A percentile compares a stretch with the other conserved stretches of the same genome.
Evolutionary conservation across 2,888 invertebrate genomes (phyloP).

Genomic region (Orchestes rusci): DNA sequence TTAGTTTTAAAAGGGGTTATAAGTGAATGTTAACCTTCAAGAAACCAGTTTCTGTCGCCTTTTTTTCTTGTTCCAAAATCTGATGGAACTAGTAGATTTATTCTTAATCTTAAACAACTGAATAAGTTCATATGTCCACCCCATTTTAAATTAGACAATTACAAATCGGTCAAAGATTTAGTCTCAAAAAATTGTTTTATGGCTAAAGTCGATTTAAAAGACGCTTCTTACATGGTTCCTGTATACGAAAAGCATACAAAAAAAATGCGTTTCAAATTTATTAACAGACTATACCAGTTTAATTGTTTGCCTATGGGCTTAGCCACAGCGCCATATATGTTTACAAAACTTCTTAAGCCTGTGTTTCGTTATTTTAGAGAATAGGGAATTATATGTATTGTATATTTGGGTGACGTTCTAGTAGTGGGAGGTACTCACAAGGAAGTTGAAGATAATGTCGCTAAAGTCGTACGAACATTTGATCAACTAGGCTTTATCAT

Average conservation of each 20-base stretch:
- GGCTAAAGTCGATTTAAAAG: slow-evolving; percentile 3
- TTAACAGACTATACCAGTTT: slow-evolving; percentile 24
- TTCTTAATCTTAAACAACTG: slow-evolving; percentile 1
- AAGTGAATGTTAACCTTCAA: too few relatives aligned
- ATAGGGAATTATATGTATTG: slow-evolving; percentile 1
- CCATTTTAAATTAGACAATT: slow-evolving; percentile 7
- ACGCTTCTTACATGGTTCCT: slow-evolving; percentile 24
- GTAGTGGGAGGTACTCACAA: neutral
- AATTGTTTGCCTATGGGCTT: slow-evolving; percentile 12
- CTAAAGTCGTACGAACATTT: neutral
- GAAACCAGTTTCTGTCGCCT: slow-evolving; percentile 1
- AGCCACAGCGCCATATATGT: slow-evolving; percentile 4
- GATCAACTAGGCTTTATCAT: slow-evolving; percentile 6
- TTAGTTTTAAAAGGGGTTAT: too few relatives aligned
- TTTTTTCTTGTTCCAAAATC: slow-evolving; percentile 4
- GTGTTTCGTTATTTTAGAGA: slow-evolving; percentile 5
- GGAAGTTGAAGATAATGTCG: slow-evolving; percentile 2
- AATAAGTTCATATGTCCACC: slow-evolving; percentile 1
- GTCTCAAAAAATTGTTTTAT: slow-evolving; percentile 1
- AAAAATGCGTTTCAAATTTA: slow-evolving; percentile 28
- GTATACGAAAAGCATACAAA: slow-evolving; percentile 21
- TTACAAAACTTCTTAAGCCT: slow-evolving; percentile 15
- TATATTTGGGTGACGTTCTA: slow-evolving; percentile 13
- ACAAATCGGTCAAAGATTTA: neutral
- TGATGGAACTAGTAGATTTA: slow-evolving; percentile 3